These are phyloP conservation scores for Andrena dorsata DNA, from an alignment of 2,888 invertebrate genomes.

Conservation along the genomic window DNA sequence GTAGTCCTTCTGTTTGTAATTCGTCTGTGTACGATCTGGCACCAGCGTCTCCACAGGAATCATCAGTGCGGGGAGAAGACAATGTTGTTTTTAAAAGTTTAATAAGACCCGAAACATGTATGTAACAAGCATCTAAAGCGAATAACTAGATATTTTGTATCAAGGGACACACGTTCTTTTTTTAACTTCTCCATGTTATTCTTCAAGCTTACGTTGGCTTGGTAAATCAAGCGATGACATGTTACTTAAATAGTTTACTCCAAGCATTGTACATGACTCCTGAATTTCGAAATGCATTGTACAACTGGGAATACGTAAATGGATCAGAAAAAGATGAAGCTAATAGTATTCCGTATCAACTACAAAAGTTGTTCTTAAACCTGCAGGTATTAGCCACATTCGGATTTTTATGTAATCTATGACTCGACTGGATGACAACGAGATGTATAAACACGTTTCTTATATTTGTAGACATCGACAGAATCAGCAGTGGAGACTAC, in stretches of 20 bases:
- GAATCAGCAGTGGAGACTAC: slow-evolving; percentile 94
- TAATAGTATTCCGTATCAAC: slow-evolving; percentile 93
- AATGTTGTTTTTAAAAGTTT: slow-evolving; percentile 46
- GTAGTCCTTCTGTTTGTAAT: neutral
- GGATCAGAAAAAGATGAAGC: slow-evolving; percentile 88
- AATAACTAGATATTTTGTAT: slow-evolving; percentile 3
- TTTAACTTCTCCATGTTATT: slow-evolving; percentile 24
- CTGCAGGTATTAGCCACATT: slow-evolving; percentile 87
- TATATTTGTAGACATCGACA: slow-evolving; percentile 88
- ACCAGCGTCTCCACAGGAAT: slow-evolving; percentile 24
- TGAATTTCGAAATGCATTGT: slow-evolving; percentile 95
- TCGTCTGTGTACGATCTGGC: neutral
- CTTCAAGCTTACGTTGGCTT: slow-evolving; percentile 90
- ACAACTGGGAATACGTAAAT: slow-evolving; percentile 91
- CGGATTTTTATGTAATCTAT: neutral
- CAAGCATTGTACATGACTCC: slow-evolving; percentile 97
- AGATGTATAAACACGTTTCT: slow-evolving; percentile 22
- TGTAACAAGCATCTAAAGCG: slow-evolving; percentile 30
- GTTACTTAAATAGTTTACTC: slow-evolving; percentile 94
- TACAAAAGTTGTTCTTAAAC: slow-evolving; percentile 94
- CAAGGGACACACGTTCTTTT: neutral
- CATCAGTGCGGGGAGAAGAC: slow-evolving; percentile 26
- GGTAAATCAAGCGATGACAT: slow-evolving; percentile 96
- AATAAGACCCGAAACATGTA: slow-evolving; percentile 84
- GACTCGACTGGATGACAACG: slow-evolving; percentile 1